Evolutionary conservation across 2,113 vertebrate genomes (phyloP), one percentile per base, ranked within the genome.

Genomic region (Ailurus styani): DNA sequence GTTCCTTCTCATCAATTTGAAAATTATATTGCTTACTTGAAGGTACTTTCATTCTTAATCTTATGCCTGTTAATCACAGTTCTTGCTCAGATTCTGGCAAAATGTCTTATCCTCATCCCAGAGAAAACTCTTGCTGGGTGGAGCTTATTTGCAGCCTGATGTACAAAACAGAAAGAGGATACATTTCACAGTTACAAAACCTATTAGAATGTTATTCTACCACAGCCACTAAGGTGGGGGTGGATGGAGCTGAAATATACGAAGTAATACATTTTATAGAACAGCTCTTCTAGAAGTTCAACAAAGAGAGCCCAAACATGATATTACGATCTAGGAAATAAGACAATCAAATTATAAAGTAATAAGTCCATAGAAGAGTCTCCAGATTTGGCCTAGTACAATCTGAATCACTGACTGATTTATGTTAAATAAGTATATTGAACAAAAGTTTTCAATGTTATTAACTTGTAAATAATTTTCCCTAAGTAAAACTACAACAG

Each of bases 401-500:
- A 62, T 34, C 40, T 85, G 42, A 96, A 81, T 70, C 21, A 29
- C n/a, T 86, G 23, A 79, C 14, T 29, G 52, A 93, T 14, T 50
- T 90, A 29, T 55, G 31, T 31, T 96, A 91, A 87, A 37, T 42
- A 96, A 73, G 21, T 13, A 86, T 3, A 97, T 0, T 8, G 18
- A 25, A 78, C 34, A 60, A 11, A 86, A 77, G 42, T 42, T 77
- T 91, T 95, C 81, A 95, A 37, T 42, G 55, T 37, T 82, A 50
- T 93, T 93, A 96, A 79, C 86, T 47, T 73, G 57, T 72, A 90
- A 91, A 90, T 54, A 96, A 64, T 62, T 91, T 97, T 90, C 42
- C 73, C 14, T 52, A 95, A 75, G n/a, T 77, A 97, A 97, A 97
- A 96, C 23, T 85, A 21, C 47, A 84, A 87, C 21, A 88, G 34